Evolutionary conservation across 2,888 invertebrate species (phyloP).

Genomic region (Phengaris arion): DNA sequence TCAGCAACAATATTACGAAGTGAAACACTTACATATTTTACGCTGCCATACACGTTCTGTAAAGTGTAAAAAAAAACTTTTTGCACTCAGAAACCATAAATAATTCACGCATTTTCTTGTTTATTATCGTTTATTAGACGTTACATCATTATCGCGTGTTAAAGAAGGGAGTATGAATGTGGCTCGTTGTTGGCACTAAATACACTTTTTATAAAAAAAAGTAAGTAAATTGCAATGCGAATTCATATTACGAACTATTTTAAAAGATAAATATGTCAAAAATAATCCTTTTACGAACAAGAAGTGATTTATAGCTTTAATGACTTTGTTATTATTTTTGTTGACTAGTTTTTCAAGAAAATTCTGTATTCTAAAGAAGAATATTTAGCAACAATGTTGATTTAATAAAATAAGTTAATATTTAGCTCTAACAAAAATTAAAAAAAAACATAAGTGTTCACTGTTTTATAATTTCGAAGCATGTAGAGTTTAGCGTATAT

Average conservation of each 20-base stretch:
- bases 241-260: conserved; percentile 4
- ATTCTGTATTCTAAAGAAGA: background rate
- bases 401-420: background rate
- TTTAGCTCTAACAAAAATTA: too few relatives aligned
- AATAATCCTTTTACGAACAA: background rate
- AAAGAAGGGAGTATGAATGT: conserved; percentile 36
- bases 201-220: conserved; percentile 35
- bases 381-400: background rate
- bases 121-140: conserved; percentile 55
- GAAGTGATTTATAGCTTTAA: background rate
- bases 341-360: conserved; percentile 1
- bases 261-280: conserved; percentile 13
- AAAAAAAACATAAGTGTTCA: too few relatives aligned
- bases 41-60: conserved; percentile 31
- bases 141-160: conserved; percentile 63
- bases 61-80: conserved; percentile 40
- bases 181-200: conserved; percentile 36
- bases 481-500: too few relatives aligned
- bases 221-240: background rate
- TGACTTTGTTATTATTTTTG: background rate
- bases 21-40: conserved; percentile 7
- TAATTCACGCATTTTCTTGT: conserved; percentile 65
- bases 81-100: conserved; percentile 49
- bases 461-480: too few relatives aligned
- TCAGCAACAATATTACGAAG: background rate